phyloP scores from a whole-genome alignment of 2,888 invertebrate species.

The Diadromus collaris region DNA sequence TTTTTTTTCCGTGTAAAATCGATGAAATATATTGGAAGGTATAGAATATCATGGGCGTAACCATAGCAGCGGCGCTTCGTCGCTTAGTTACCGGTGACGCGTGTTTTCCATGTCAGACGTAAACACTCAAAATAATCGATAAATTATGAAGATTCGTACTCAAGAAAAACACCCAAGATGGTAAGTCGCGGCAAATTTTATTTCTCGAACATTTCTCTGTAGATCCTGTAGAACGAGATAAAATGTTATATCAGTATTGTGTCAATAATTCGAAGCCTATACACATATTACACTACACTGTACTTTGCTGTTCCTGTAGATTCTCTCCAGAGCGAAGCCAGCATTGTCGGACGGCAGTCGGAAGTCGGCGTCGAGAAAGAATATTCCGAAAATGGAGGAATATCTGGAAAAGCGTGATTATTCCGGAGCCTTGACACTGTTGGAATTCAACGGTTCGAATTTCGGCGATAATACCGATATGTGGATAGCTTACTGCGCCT shows the following conservation, averaged over 20 bases:
- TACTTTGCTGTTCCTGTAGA: constrained; percentile 81
- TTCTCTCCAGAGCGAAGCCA: constrained; percentile 91
- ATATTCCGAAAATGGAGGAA: constrained; percentile 92
- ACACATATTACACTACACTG: too few relatives aligned
- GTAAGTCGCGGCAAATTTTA: background rate
- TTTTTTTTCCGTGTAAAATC: background rate
- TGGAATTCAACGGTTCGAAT: constrained; percentile 87
- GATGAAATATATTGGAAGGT: background rate
- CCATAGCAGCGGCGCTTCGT: background rate
- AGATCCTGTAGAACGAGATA: background rate
- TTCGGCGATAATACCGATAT: constrained; percentile 83
- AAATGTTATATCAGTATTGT: background rate
- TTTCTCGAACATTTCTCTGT: background rate
- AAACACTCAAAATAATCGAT: constrained; percentile 16
- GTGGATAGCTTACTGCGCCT: constrained; percentile 98
- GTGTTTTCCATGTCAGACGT: constrained; percentile 4
- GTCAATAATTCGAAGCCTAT: background rate
- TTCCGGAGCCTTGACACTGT: constrained; percentile 94
- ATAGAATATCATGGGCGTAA: background rate
- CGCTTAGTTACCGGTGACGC: constrained; percentile 10
- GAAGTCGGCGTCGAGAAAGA: constrained; percentile 79
- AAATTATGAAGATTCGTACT: constrained; percentile 13
- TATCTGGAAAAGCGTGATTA: constrained; percentile 95
- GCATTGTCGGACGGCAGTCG: constrained; percentile 83
- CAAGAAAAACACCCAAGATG: constrained; percentile 7